Conservation (phyloP, 1,140 invertebrate genomes). For the Harpegnathos saltator region DNA sequence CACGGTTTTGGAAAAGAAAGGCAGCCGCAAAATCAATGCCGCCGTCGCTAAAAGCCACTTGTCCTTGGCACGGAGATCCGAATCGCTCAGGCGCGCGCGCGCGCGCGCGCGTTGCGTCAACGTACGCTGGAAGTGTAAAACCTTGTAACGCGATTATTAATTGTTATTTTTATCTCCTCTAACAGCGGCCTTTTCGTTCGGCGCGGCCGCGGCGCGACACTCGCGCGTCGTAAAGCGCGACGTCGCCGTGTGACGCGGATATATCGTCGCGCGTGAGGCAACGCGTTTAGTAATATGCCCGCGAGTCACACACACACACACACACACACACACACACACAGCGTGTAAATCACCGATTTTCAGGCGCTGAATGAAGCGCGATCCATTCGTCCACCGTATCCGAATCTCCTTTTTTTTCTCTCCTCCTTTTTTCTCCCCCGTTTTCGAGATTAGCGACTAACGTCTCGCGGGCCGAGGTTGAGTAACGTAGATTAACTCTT, state of each 20-base stretch:
- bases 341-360: slow-evolving; percentile 29
- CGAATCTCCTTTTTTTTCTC: background rate
- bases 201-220: background rate
- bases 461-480: no score
- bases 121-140: slow-evolving; percentile 29
- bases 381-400: background rate
- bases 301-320: slow-evolving; percentile 2
- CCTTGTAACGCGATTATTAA: slow-evolving; percentile 62
- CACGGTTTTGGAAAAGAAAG: slow-evolving; percentile 49
- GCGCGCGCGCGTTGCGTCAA: slow-evolving; percentile 10
- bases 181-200: background rate
- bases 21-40: slow-evolving; percentile 40
- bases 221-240: slow-evolving; percentile 20
- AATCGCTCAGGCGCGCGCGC: slow-evolving; percentile 34
- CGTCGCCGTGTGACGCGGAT: background rate
- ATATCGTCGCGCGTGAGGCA: slow-evolving; percentile 22
- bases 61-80: slow-evolving; percentile 63
- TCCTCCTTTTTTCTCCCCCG: no score
- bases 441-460: no score
- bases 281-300: slow-evolving; percentile 34
- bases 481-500: no score
- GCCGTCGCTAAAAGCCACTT: slow-evolving; percentile 34
- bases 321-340: no score
- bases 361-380: slow-evolving; percentile 1
- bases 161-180: slow-evolving; percentile 63